phyloP scores from a whole-genome alignment of 2,113 vertebrate species.

The Vireo altiloquus region DNA sequence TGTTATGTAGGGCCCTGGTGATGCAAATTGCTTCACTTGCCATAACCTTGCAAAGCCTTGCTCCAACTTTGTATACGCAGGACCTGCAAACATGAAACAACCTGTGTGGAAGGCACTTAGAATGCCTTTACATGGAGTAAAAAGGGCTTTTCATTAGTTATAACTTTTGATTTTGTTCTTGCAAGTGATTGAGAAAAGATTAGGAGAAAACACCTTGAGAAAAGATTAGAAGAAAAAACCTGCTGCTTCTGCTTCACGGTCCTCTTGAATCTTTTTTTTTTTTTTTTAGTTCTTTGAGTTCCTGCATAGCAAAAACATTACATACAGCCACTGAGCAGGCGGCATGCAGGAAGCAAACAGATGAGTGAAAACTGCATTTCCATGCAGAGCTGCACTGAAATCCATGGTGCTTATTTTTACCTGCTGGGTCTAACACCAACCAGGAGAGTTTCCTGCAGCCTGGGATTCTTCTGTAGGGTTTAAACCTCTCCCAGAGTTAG shows the following conservation, averaged over 20 bases:
- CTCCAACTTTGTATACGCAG: background rate
- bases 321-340: background rate
- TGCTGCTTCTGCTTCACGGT: background rate
- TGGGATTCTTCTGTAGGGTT: background rate
- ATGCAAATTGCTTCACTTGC: background rate
- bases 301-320: rapidly evolving
- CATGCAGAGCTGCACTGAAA: background rate
- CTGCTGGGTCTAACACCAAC: background rate
- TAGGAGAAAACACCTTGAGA: background rate
- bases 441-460: background rate
- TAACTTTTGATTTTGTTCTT: background rate
- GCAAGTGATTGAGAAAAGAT: background rate
- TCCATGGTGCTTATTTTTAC: background rate
- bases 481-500: background rate
- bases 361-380: background rate
- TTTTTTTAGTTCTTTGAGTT: background rate
- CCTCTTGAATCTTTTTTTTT: background rate
- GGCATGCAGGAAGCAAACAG: background rate
- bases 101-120: background rate
- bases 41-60: background rate
- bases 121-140: background rate
- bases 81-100: background rate
- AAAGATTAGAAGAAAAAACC: background rate
- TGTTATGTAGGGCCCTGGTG: background rate
- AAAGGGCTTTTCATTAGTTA: background rate